Conservation (phyloP, 1,140 invertebrate species). For the Apocrypta bakeri region DNA sequence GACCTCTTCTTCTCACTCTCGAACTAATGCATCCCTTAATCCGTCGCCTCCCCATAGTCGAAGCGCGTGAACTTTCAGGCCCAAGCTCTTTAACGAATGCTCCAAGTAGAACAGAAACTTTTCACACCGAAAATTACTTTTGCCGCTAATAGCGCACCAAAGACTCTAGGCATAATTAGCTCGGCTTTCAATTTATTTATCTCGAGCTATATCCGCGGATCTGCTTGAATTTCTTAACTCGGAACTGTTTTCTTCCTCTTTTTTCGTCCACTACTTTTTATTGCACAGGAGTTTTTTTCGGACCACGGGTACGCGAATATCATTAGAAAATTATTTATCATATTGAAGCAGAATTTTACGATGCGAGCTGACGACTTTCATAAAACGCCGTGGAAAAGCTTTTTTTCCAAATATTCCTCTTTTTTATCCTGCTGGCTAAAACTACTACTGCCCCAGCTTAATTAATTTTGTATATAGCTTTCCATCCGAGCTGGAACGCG, state of each 20-base stretch:
- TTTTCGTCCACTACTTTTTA: background rate
- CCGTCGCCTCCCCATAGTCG: background rate
- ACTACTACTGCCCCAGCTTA: too few relatives aligned
- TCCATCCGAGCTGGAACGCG: background rate
- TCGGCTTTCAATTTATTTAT: background rate
- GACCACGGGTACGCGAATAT: too few relatives aligned
- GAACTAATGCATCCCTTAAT: slow-evolving; percentile 51
- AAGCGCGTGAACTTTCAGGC: slow-evolving; percentile 31
- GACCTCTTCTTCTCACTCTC: slow-evolving; percentile 26
- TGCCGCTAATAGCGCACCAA: slow-evolving; percentile 2
- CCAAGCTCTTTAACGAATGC: slow-evolving; percentile 11
- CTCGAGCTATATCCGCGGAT: background rate
- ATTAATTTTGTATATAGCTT: background rate
- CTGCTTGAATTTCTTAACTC: background rate
- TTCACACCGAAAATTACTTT: slow-evolving; percentile 45
- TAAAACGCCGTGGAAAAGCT: background rate
- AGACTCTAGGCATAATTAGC: slow-evolving; percentile 5
- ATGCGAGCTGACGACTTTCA: background rate
- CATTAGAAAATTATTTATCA: too few relatives aligned
- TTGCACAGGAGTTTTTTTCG: too few relatives aligned
- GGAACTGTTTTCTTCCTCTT: background rate
- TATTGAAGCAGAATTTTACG: background rate
- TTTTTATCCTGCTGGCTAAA: background rate
- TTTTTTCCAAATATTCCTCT: background rate
- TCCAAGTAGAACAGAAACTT: slow-evolving; percentile 23